A percentile compares a stretch with the other conserved stretches of the same genome.
Evolutionary conservation across 2,797 vertebrate genomes (phyloP).

Genomic region (Acipenser ruthenus): DNA sequence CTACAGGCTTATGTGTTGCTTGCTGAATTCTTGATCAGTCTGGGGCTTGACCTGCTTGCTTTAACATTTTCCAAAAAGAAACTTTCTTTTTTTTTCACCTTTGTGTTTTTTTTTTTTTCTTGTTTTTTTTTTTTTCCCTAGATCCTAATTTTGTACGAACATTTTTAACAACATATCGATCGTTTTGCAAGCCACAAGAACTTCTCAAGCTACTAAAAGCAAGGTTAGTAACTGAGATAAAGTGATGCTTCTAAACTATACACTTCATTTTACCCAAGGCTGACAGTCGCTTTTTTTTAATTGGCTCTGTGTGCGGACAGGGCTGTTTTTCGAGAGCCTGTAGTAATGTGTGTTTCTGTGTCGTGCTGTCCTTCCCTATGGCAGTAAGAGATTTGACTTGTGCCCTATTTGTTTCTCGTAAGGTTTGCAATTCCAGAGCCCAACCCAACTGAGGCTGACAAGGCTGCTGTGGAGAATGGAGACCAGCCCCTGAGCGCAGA

Average conservation of each 20-base stretch:
- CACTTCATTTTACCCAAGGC: too few species aligned
- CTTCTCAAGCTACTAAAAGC: conserved; percentile 89
- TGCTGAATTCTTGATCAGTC: too few species aligned
- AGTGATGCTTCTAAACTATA: too few species aligned
- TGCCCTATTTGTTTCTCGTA: conserved; percentile 6
- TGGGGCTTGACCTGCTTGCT: background rate
- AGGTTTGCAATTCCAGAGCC: conserved; percentile 96
- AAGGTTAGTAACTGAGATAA: conserved; percentile 61
- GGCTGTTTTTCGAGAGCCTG: background rate
- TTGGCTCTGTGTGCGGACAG: background rate
- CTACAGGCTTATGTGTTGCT: too few species aligned
- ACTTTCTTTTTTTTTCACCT: too few species aligned
- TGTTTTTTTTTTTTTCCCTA: conserved; percentile 52
- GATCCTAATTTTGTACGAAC: conserved; percentile 97
- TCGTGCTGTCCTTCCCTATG: background rate
- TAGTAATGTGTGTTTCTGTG: background rate
- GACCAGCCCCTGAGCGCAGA: conserved; percentile 87
- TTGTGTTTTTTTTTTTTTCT: conserved; percentile 32
- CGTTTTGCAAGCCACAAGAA: conserved; percentile 94
- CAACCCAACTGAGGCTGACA: conserved; percentile 73
- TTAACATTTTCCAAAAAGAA: background rate
- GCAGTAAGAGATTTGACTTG: too few species aligned
- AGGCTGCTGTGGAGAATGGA: conserved; percentile 80
- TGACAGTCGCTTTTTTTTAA: too few species aligned
- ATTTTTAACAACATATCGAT: conserved; percentile 93